Percentiles rank a stretch among this genome's conserved stretches.
Evolutionary conservation across 2,888 invertebrate genomes (phyloP).

Genomic region (Oxycera nigricornis): DNA sequence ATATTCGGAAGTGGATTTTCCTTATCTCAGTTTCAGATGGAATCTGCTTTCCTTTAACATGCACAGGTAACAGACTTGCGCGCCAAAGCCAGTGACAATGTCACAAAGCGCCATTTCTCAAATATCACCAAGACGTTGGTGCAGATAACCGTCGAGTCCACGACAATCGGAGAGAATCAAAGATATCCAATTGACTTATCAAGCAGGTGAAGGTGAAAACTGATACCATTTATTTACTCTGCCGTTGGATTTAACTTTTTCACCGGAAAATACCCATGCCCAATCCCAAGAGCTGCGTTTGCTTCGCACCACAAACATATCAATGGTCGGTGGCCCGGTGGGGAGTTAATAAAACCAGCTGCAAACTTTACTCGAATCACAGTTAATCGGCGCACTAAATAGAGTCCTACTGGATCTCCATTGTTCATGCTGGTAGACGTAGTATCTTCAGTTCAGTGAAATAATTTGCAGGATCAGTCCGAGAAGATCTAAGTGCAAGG

Average conservation of each 20-base stretch:
- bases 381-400: constrained; percentile 24
- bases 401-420: constrained; percentile 22
- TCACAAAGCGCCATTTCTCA: no score
- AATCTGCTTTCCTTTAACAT: no score
- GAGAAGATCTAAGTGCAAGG: background rate
- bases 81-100: no score
- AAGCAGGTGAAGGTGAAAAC: constrained; percentile 16
- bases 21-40: no score
- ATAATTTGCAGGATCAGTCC: background rate
- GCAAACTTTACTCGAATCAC: constrained; percentile 12
- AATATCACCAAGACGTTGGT: no score
- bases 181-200: background rate
- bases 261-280: background rate
- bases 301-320: background rate
- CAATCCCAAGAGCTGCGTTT: no score
- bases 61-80: no score
- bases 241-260: background rate
- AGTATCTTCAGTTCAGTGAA: background rate
- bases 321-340: constrained; percentile 24
- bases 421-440: background rate
- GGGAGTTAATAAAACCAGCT: constrained; percentile 46
- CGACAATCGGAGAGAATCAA: background rate
- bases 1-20: no score
- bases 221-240: constrained; percentile 9
- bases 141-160: no score